Percentiles rank a stretch among this genome's conserved stretches.
These are phyloP conservation scores for Boulengeromyrus knoepffleri DNA, from an alignment of 2,113 vertebrate species.

Conservation along the genomic window DNA sequence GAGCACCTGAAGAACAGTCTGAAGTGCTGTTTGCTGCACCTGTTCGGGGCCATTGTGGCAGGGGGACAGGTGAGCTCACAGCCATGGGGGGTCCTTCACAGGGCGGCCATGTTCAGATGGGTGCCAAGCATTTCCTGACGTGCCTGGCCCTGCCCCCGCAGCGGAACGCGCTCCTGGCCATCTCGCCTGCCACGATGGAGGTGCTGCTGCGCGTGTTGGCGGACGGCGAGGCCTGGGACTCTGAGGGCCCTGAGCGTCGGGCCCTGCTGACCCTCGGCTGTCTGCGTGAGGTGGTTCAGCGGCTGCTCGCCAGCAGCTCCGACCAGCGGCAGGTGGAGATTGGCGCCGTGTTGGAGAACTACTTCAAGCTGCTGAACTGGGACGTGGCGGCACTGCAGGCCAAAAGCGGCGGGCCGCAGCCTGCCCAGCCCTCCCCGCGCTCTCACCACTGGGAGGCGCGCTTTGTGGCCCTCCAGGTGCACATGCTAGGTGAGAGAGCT, in stretches of 20 bases:
- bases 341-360: constrained; percentile 84
- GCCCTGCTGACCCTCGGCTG: constrained; percentile 85
- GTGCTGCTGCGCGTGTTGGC: constrained; percentile 87
- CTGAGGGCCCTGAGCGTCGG: constrained; percentile 75
- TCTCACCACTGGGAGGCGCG: constrained; percentile 82
- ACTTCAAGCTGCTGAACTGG: constrained; percentile 95
- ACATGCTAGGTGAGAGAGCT: constrained; percentile 81
- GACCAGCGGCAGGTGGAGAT: constrained; percentile 97
- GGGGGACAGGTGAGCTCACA: constrained; percentile 79
- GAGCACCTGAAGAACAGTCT: constrained; percentile 95
- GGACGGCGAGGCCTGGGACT: constrained; percentile 69
- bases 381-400: constrained; percentile 76
- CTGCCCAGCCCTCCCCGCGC: constrained; percentile 38
- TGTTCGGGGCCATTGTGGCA: constrained; percentile 91
- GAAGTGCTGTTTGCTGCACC: constrained; percentile 90
- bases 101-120: too few species aligned
- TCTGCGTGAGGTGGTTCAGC: constrained; percentile 88
- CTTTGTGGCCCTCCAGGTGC: constrained; percentile 85
- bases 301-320: constrained; percentile 87
- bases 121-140: background rate
- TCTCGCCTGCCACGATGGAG: constrained; percentile 97
- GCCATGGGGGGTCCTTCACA: background rate
- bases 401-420: constrained; percentile 41
- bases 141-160: constrained; percentile 36
- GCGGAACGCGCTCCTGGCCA: constrained; percentile 89